Conservation (phyloP, 2,888 invertebrate species). For the Pollenia labialis region DNA sequence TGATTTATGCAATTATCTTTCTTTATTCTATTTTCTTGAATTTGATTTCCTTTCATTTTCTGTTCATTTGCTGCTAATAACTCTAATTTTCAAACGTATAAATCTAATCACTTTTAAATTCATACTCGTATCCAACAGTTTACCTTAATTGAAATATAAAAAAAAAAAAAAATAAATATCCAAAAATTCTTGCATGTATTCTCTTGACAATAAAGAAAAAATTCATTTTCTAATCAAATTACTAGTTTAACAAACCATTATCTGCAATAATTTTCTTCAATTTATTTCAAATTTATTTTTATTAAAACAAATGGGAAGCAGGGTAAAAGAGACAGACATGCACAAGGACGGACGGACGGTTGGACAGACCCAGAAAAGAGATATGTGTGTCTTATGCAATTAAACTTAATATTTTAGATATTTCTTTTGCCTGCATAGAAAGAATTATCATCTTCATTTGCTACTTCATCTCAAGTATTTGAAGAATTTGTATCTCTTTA, state of each 20-base stretch:
- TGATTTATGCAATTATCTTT: constrained; percentile 14
- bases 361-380: neutral
- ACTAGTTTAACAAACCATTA: constrained; percentile 45
- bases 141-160: constrained; percentile 55
- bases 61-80: constrained; percentile 9
- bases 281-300: constrained; percentile 34
- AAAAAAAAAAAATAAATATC: constrained; percentile 2
- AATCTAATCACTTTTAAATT: constrained; percentile 45
- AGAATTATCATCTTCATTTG: neutral
- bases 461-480: neutral
- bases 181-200: neutral
- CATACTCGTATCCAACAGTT: constrained; percentile 6
- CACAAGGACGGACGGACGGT: neutral
- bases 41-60: neutral
- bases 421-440: neutral
- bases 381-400: constrained; percentile 19
- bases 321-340: neutral
- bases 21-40: neutral
- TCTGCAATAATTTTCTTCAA: constrained; percentile 42
- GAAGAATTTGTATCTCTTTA: neutral
- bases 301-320: neutral
- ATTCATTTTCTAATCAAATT: constrained; percentile 49
- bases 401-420: constrained; percentile 27
- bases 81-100: constrained; percentile 27
- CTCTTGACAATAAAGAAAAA: constrained; percentile 25